These are phyloP conservation scores for Melanerpes aurifrons DNA, from an alignment of 2,113 vertebrate species.

Conservation along the genomic window DNA sequence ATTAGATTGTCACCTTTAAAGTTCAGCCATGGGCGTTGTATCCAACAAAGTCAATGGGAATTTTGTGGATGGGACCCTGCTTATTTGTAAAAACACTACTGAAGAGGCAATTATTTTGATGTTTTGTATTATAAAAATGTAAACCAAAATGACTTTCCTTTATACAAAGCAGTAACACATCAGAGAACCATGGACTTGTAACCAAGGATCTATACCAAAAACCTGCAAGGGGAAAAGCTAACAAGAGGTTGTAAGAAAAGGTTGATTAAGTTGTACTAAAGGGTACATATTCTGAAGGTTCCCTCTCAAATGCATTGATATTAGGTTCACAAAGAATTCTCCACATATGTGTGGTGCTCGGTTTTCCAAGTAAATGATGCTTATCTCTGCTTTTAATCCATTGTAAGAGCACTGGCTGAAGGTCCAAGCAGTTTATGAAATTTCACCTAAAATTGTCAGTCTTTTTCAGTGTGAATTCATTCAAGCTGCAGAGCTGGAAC, in stretches of 20 bases:
- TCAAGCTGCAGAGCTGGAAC: slow-evolving; percentile 4
- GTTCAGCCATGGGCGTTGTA: not conserved
- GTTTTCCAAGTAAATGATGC: slow-evolving; percentile 46
- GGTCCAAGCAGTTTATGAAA: slow-evolving; percentile 19
- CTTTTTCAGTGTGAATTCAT: slow-evolving; percentile 4
- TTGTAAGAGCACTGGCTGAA: not conserved
- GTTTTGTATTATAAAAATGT: slow-evolving; percentile 26
- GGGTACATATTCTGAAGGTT: slow-evolving; percentile 61
- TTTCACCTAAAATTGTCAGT: slow-evolving; percentile 1
- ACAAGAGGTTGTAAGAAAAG: slow-evolving; percentile 47
- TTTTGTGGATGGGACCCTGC: not conserved
- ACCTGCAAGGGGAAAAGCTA: slow-evolving; percentile 51
- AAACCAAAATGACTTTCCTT: slow-evolving; percentile 12
- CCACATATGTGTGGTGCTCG: not conserved
- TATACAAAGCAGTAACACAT: slow-evolving; percentile 13
- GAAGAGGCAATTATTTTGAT: not conserved
- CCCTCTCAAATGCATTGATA: slow-evolving; percentile 46
- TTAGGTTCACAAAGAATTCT: slow-evolving; percentile 48
- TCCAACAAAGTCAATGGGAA: not conserved
- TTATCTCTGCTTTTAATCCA: slow-evolving; percentile 34
- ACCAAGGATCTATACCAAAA: slow-evolving; percentile 50
- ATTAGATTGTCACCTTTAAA: not conserved
- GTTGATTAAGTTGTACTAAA: slow-evolving; percentile 46
- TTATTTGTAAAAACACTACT: slow-evolving; percentile 22
- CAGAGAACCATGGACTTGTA: slow-evolving; percentile 18